Evolutionary conservation across 2,797 vertebrate genomes (phyloP).

Genomic region (Esox lucius): DNA sequence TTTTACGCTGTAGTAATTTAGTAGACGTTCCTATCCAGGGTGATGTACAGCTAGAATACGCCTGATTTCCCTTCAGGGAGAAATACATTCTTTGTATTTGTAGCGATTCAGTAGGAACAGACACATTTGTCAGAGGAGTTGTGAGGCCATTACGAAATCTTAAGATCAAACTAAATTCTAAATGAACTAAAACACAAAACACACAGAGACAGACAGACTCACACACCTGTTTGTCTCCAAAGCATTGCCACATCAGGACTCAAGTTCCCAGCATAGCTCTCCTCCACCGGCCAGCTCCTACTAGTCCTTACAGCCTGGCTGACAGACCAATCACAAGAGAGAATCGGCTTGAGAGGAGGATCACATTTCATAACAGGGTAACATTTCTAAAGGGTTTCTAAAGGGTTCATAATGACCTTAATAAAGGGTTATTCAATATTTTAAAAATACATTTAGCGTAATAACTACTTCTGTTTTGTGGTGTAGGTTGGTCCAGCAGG

Average conservation of each 20-base stretch:
- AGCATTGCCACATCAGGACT: constrained; percentile 48
- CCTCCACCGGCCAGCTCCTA: constrained; percentile 36
- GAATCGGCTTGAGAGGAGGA: background rate
- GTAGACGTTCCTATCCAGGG: background rate
- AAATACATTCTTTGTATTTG: too few relatives aligned
- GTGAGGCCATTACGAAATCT: too few relatives aligned
- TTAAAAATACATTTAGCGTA: too few relatives aligned
- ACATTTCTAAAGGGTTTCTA: too few relatives aligned
- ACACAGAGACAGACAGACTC: background rate
- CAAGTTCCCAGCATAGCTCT: constrained; percentile 36
- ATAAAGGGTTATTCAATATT: too few relatives aligned
- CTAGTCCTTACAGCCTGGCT: constrained; percentile 43
- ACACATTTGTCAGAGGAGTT: background rate
- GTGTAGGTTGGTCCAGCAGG: too few relatives aligned
- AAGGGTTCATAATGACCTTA: too few relatives aligned
- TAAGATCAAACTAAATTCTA: too few relatives aligned
- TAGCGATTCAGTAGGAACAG: too few relatives aligned
- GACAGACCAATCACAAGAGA: constrained; percentile 14
- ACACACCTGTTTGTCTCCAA: constrained; percentile 65
- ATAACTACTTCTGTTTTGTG: too few relatives aligned
- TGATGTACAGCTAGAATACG: constrained; percentile 1
- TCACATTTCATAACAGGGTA: too few relatives aligned
- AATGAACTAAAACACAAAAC: background rate
- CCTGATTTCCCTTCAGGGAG: constrained; percentile 1
- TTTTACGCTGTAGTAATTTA: too few relatives aligned